Percentiles rank a stretch among this genome's conserved stretches.
Conservation (phyloP, 2,113 vertebrate genomes). For the Siniperca chuatsi region DNA sequence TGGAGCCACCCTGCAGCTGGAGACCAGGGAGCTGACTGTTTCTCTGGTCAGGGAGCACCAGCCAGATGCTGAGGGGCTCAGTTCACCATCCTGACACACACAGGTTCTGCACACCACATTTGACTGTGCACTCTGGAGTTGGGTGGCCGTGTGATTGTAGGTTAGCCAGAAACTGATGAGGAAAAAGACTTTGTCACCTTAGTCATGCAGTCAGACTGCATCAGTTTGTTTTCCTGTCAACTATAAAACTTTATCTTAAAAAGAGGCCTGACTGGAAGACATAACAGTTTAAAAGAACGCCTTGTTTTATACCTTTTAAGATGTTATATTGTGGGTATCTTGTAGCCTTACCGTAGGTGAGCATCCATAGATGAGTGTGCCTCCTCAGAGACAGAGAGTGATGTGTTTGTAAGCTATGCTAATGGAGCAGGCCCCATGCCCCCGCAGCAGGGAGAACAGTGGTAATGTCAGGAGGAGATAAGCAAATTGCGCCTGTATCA, state of each 20-base stretch:
- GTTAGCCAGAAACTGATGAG: constrained; percentile 25
- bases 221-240: constrained; percentile 13
- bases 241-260: constrained; percentile 5
- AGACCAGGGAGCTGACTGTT: constrained; percentile 68
- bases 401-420: constrained; percentile 81
- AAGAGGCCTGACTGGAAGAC: not conserved
- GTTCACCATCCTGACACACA: constrained; percentile 64
- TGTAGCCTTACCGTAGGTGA: constrained; percentile 9
- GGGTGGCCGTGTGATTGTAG: constrained; percentile 18
- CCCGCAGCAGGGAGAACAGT: constrained; percentile 76
- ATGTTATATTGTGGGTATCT: not conserved
- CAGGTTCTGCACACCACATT: constrained; percentile 51
- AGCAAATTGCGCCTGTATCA: constrained; percentile 85
- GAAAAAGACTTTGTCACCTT: constrained; percentile 37
- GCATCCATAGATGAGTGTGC: constrained; percentile 32
- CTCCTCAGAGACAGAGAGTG: constrained; percentile 56
- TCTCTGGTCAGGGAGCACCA: constrained; percentile 68
- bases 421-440: constrained; percentile 78
- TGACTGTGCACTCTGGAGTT: constrained; percentile 33
- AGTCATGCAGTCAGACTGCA: constrained; percentile 1
- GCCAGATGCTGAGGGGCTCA: constrained; percentile 76
- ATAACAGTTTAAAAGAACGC: not conserved
- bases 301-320: constrained; percentile 17
- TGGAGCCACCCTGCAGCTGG: constrained; percentile 73
- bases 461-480: constrained; percentile 85